phyloP scores from a whole-genome alignment of 2,888 invertebrate genomes.

The Macropis europaea region DNA sequence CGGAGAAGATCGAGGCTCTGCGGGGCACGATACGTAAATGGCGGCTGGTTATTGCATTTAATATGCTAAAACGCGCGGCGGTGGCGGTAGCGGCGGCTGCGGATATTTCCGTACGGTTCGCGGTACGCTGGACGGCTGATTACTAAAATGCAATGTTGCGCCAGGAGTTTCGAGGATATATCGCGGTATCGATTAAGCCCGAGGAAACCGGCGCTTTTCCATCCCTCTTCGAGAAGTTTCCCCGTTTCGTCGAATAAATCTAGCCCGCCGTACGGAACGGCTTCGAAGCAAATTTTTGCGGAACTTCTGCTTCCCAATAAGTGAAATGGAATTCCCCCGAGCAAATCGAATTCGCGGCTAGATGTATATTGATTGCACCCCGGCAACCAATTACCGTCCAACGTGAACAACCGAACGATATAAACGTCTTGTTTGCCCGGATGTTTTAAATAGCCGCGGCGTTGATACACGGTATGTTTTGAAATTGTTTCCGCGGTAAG shows the following conservation, averaged over 20 bases:
- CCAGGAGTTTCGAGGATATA: slow-evolving; percentile 12
- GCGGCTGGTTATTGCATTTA: slow-evolving; percentile 26
- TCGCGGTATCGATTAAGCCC: slow-evolving; percentile 24
- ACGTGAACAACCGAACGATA: slow-evolving; percentile 12
- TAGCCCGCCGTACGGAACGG: slow-evolving; percentile 2
- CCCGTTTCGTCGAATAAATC: slow-evolving; percentile 14
- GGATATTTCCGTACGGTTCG: slow-evolving; percentile 6
- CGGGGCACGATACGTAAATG: background rate
- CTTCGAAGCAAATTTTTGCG: slow-evolving; percentile 23
- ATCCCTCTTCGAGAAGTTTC: slow-evolving; percentile 4
- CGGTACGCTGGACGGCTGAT: slow-evolving; percentile 6
- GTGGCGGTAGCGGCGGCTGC: too few relatives aligned
- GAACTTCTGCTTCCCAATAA: slow-evolving; percentile 20
- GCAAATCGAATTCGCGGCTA: slow-evolving; percentile 5
- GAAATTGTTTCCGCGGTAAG: background rate
- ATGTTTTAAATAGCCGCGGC: background rate
- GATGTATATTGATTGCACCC: slow-evolving; percentile 7
- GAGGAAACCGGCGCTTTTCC: background rate
- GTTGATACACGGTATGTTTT: background rate
- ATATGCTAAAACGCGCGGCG: slow-evolving; percentile 21
- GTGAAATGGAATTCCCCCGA: slow-evolving; percentile 8
- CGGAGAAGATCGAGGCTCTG: slow-evolving; percentile 32
- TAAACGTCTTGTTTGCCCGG: background rate
- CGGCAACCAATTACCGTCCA: slow-evolving; percentile 27
- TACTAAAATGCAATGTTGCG: slow-evolving; percentile 12